Base-by-base conservation (phyloP, 2,888 invertebrate species). In the Anoncus sp. region DNA sequence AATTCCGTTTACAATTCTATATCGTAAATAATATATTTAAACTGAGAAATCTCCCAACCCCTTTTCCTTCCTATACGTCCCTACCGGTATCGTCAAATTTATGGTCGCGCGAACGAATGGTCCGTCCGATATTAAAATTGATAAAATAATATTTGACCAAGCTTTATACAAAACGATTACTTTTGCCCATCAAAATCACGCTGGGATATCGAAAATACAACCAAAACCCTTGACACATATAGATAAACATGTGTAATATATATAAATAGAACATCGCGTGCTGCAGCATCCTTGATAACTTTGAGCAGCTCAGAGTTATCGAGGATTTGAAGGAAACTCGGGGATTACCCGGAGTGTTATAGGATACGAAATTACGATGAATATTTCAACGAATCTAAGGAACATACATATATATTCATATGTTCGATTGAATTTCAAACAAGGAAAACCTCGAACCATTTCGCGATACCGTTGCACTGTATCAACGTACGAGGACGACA, bases 351-450 rank as follows among this genome's bases (percentile, higher is more conserved):
- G 9, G 6, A 16, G 7, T 31, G 31, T 51, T 31, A 16, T 55
- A 22, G 10, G n/a, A 57, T 18, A 57, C 35, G 24, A 69, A 38
- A 63, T 65, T 57, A 57, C 65, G 45, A 18, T 49, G 63, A 72
- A 72, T 65, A 65, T 72, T 57, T 47, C 24, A 55, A 12, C 63
- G 55, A 55, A 65, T 14, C 12, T 20, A 16, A 38, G 12, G 49
- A 38, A 24, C 7, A 53, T 24, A 24, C 1, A 27, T 53, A 53
- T 53, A 27, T 3, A 24, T 51, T n/a, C n/a, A n/a, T n/a, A n/a
- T n/a, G n/a, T n/a, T n/a, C n/a, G n/a, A n/a, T 65, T 65, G 47
- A 57, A 65, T 72, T 65, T 72, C 63, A 63, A 72, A 72, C 57
- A 31, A 43, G 55, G 55, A 45, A 31, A 31, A n/a, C 35, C 9